Conservation (phyloP, 2,797 vertebrate genomes). For the Momotus momota region DNA sequence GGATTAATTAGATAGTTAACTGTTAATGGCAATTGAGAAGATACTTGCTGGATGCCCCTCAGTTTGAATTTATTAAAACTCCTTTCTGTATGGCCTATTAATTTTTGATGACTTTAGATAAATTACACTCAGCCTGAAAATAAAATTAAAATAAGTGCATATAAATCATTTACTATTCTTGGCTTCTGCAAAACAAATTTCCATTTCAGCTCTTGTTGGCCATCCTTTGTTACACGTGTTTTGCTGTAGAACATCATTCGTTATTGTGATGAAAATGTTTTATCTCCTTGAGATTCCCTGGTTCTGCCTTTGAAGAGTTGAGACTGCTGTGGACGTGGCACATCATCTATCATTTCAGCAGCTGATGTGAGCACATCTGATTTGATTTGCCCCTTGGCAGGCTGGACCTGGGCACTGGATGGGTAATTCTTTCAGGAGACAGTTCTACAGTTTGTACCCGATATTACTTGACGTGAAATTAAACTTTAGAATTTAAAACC, state of each 20-base stretch:
- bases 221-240: constrained; percentile 35
- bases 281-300: constrained; percentile 14
- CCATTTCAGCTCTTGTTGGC: constrained; percentile 34
- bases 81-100: constrained; percentile 58
- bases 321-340: background rate
- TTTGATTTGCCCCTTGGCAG: background rate
- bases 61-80: constrained; percentile 61
- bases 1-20: constrained; percentile 52
- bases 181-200: constrained; percentile 58
- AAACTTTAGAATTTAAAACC: constrained; percentile 2
- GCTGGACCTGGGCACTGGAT: background rate
- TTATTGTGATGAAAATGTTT: constrained; percentile 11
- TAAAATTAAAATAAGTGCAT: constrained; percentile 67
- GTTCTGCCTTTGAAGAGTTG: background rate
- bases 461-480: background rate
- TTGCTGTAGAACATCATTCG: background rate
- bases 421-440: background rate
- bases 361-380: background rate
- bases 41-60: background rate
- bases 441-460: accelerated
- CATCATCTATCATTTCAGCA: background rate
- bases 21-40: constrained; percentile 19
- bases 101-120: constrained; percentile 73
- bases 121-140: constrained; percentile 56
- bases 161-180: constrained; percentile 66